These are phyloP conservation scores for Protomyctophum bolini DNA, from an alignment of 2,113 vertebrate genomes.

Conservation along the genomic window DNA sequence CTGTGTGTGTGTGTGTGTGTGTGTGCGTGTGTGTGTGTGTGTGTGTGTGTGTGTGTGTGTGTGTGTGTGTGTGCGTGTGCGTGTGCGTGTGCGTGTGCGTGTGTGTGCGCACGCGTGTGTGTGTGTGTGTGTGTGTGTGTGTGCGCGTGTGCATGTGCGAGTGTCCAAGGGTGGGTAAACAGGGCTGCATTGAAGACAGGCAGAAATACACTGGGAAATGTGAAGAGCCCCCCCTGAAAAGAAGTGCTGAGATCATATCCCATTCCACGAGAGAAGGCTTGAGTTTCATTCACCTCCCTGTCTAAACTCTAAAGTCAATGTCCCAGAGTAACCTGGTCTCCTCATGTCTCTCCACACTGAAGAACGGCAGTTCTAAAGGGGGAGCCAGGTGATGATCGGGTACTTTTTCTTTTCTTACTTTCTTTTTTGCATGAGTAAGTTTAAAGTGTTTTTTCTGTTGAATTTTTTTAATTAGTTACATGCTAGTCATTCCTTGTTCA, in stretches of 20 bases:
- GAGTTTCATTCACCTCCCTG: background rate
- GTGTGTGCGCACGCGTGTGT: too few relatives aligned
- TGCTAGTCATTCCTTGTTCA: too few relatives aligned
- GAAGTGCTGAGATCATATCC: constrained; percentile 1
- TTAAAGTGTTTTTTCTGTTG: background rate
- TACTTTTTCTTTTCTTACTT: background rate
- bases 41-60: too few relatives aligned
- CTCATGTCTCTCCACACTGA: background rate
- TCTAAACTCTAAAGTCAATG: background rate
- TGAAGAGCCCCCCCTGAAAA: background rate
- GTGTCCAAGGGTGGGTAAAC: too few relatives aligned
- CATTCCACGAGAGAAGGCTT: constrained; percentile 4
- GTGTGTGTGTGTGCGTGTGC: too few relatives aligned
- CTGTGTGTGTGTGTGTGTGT: too few relatives aligned
- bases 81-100: too few relatives aligned
- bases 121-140: too few relatives aligned
- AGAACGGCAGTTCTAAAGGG: background rate
- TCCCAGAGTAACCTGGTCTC: constrained; percentile 28
- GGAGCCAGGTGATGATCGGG: too few relatives aligned
- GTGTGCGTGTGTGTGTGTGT: too few relatives aligned
- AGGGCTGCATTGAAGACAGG: background rate
- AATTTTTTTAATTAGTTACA: too few relatives aligned
- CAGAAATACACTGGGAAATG: background rate
- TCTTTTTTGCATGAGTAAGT: background rate
- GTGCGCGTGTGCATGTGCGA: too few relatives aligned